phyloP scores from a whole-genome alignment of 2,113 vertebrate species.

The Macaca fascicularis region T2T-MFA8v1.1 NC_088380.1:135538501-135539000 shows the following conservation, averaged over 20 bases:
- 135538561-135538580: neutral
- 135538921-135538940: too few species aligned
- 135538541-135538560: neutral
- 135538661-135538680: neutral
- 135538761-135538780: neutral
- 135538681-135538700: neutral
- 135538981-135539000: too few species aligned
- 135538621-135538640: neutral
- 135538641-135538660: neutral
- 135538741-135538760: neutral
- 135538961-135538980: too few species aligned
- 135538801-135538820: too few species aligned
- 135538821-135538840: too few species aligned
- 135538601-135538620: neutral
- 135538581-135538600: neutral
- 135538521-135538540: neutral
- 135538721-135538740: neutral
- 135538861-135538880: too few species aligned
- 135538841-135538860: too few species aligned
- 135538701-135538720: neutral
- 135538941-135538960: too few species aligned
- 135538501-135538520: neutral
- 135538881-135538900: too few species aligned
- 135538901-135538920: too few species aligned
- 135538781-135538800: too few species aligned